Evolutionary conservation across 2,113 vertebrate genomes (phyloP), one percentile per base, ranked within the genome.

Genomic region (Xiphorhynchus elegans): DNA sequence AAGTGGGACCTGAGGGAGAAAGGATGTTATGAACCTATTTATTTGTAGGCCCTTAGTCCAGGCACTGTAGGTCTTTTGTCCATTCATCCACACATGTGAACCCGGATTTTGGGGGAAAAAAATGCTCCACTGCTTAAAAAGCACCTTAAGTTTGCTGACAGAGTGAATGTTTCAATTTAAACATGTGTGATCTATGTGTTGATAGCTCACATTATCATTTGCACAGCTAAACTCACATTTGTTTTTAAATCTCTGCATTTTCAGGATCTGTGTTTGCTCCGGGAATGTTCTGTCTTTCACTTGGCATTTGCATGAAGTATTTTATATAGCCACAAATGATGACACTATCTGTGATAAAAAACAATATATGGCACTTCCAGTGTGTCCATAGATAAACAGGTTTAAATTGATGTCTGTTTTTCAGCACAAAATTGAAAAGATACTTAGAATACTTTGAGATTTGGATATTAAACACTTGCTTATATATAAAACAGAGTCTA

Each of bases 401-500:
- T 78, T 84, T 58, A 52, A 39, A 87, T 55, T 46, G 28, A 10
- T 40, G 8, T 17, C n/a, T 2, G 15, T 66, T 24, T 66, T 24
- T 29, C 33, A 52, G n/a, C 23, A 58, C 17, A 18, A 17, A 39
- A 12, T 28, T 52, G 52, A 7, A 53, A 50, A 84, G 85, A 58
- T 28, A 6, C 23, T 26, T 39, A 9, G 29, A 47, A 3, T 8
- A 33, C 31, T 52, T 69, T 60, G 15, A 11, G 55, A 47, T 39
- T 20, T 52, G 7, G 23, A 13, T 26, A 2, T 77, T 31, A 28
- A 44, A 72, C 33, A 6, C 8, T 50, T 68, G 15, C 26, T 44
- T 17, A 2, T 6, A 4, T 5, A 23, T 4, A 50, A 33, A 26
- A 24, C n/a, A 11, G 1, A 16, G 46, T 37, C 13, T 28, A 8